Evolutionary conservation across 2,888 invertebrate genomes (phyloP).

Genomic region (Beris morrisii): DNA sequence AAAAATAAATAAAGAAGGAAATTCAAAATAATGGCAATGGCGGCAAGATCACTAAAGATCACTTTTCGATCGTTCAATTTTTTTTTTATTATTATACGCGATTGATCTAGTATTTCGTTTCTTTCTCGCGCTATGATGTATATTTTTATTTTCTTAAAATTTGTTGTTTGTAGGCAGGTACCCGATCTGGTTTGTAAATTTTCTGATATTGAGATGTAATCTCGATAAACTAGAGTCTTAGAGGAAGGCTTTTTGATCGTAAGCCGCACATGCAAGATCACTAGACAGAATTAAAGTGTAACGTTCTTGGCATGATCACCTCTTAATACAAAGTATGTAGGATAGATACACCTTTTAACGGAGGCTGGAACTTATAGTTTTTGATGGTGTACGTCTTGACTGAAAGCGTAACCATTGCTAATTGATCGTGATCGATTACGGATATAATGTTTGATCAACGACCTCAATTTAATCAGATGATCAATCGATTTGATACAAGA

Average conservation of each 20-base stretch:
- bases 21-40: constrained; percentile 29
- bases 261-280: constrained; percentile 24
- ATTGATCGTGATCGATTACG: constrained; percentile 35
- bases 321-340: neutral
- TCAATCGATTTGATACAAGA: constrained; percentile 1
- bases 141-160: constrained; percentile 14
- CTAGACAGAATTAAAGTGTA: constrained; percentile 10
- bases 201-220: constrained; percentile 29
- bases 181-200: constrained; percentile 25
- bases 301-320: constrained; percentile 7
- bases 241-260: constrained; percentile 24
- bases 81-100: constrained; percentile 1
- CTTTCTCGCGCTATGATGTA: neutral
- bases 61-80: neutral
- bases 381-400: constrained; percentile 6
- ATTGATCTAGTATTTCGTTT: too few species aligned
- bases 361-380: constrained; percentile 22
- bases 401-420: constrained; percentile 25
- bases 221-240: constrained; percentile 29
- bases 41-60: constrained; percentile 24
- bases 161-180: neutral
- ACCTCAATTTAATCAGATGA: constrained; percentile 28
- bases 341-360: constrained; percentile 15
- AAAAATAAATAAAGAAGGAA: constrained; percentile 13
- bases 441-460: constrained; percentile 28